These are phyloP conservation scores for Autographa pulchrina DNA, from an alignment of 2,888 invertebrate species.

Conservation along the genomic window DNA sequence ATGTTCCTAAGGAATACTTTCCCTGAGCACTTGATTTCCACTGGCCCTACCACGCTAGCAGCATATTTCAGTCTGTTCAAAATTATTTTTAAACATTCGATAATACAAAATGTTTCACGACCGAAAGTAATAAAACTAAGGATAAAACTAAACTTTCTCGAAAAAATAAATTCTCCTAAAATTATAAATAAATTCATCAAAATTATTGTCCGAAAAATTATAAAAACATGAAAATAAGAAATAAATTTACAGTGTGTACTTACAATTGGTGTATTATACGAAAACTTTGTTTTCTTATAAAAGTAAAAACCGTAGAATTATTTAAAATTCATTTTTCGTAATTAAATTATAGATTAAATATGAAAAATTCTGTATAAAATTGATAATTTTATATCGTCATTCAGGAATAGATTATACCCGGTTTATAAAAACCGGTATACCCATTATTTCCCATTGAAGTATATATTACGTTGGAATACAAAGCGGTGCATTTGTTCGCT, in stretches of 20 bases:
- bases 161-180: conserved; percentile 18
- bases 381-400: conserved; percentile 6
- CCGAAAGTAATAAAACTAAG: conserved; percentile 11
- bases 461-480: not conserved
- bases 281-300: conserved; percentile 64
- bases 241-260: conserved; percentile 48
- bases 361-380: conserved; percentile 12
- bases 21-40: not conserved
- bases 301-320: conserved; percentile 62
- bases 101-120: conserved; percentile 16
- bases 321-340: conserved; percentile 36
- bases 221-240: conserved; percentile 5
- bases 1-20: not conserved
- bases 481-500: conserved; percentile 2
- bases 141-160: conserved; percentile 15
- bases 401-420: not conserved
- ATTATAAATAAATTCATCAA: conserved; percentile 16
- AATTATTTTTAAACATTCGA: conserved; percentile 36
- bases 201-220: conserved; percentile 21
- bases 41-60: conserved; percentile 31
- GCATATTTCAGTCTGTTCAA: conserved; percentile 54
- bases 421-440: not conserved
- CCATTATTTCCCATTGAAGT: not conserved
- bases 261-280: conserved; percentile 52
- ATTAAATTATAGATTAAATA: conserved; percentile 22